Evolutionary conservation across 2,888 invertebrate genomes (phyloP).

Genomic region (Drosophila quasianomalipes): DNA sequence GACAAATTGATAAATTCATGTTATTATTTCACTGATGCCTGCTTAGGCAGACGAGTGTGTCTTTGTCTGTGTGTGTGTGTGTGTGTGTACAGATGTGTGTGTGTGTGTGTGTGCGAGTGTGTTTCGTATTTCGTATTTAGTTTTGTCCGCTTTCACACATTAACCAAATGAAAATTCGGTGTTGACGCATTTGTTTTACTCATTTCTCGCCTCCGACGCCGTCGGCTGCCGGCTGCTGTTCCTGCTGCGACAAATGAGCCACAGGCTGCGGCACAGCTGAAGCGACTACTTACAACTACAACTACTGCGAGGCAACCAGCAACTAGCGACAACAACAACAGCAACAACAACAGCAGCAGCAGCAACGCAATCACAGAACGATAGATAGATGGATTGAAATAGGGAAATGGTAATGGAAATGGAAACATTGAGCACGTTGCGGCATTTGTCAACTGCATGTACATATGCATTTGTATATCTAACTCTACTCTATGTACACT

Average conservation of each 20-base stretch:
- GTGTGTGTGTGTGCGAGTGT: constrained; percentile 22
- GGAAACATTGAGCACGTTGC: constrained; percentile 80
- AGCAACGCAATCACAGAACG: constrained; percentile 44
- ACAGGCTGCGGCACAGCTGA: constrained; percentile 73
- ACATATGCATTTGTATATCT: constrained; percentile 2
- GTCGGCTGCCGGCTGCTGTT: constrained; percentile 9
- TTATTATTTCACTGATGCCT: constrained; percentile 76
- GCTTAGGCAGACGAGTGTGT: constrained; percentile 40
- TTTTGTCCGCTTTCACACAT: constrained; percentile 74
- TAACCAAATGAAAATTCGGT: constrained; percentile 82
- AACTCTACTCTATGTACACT: background rate
- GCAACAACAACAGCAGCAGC: background rate
- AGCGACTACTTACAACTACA: constrained; percentile 41
- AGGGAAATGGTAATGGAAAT: constrained; percentile 39
- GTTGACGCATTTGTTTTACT: constrained; percentile 81
- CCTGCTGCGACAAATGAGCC: constrained; percentile 72
- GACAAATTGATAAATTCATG: constrained; percentile 83
- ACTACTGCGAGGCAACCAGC: constrained; percentile 7
- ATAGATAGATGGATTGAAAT: constrained; percentile 45
- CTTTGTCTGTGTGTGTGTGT: constrained; percentile 1
- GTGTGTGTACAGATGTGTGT: constrained; percentile 6
- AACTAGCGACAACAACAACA: constrained; percentile 6
- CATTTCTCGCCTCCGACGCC: constrained; percentile 44
- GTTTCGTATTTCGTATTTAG: constrained; percentile 51
- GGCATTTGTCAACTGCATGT: constrained; percentile 73